Conservation (phyloP, 2,888 invertebrate genomes). For the Lasioglossum leucozonium region DNA sequence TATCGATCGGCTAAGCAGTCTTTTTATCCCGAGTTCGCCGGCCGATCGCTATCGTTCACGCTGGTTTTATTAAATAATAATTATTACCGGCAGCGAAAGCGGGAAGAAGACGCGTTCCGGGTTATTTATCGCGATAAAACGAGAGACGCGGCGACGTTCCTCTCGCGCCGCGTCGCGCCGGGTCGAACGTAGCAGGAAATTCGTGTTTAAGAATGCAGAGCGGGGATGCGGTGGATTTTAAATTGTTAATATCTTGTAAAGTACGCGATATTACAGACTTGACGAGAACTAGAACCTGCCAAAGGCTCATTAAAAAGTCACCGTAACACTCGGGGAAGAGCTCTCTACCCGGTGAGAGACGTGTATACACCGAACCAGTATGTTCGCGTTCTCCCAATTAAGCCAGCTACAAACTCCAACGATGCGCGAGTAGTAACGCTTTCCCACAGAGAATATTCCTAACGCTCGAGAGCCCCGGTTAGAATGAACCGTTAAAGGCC, state of each 20-base stretch:
- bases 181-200: not conserved
- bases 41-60: not conserved
- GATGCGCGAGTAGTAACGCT: constrained; percentile 16
- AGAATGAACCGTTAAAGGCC: not conserved
- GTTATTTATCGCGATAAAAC: not conserved
- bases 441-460: constrained; percentile 15
- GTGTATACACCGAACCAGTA: not conserved
- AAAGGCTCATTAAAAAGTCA: constrained; percentile 15
- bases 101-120: not conserved
- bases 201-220: constrained; percentile 6
- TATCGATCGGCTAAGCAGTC: not conserved
- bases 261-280: constrained; percentile 2
- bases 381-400: constrained; percentile 25
- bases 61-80: constrained; percentile 4
- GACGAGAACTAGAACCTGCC: constrained; percentile 16
- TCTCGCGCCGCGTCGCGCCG: too few relatives aligned
- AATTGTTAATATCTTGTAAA: constrained; percentile 17
- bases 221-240: constrained; percentile 3
- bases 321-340: not conserved
- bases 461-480: not conserved
- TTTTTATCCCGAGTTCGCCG: not conserved
- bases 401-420: constrained; percentile 11
- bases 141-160: not conserved
- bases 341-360: constrained; percentile 6
- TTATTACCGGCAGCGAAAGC: not conserved